Base-by-base conservation (phyloP, 2,888 invertebrate species). In the Drosophila gaucha region DNA sequence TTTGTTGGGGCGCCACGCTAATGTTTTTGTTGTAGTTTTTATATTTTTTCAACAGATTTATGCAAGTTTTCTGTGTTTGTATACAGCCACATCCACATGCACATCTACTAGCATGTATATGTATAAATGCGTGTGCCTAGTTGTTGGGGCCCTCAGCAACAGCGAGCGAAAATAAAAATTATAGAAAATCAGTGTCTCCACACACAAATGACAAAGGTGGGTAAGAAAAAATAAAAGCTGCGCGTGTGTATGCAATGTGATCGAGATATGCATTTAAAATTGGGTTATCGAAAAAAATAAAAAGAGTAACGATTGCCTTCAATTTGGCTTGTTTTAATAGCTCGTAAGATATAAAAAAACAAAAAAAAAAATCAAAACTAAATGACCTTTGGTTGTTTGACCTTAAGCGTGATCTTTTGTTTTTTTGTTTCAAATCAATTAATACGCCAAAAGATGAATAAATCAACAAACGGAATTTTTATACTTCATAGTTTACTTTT, bases 41-140 rank as follows among this genome's bases (percentile, higher is more conserved):
- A 56, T 63, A 65, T 65, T 56, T 74, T 71, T 72, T 65, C 44
- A 72, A 65, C 65, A 76, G 70, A 83, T 86, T 75, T 86, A 80
- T 84, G 85, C 85, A 84, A 69, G 76, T 71, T 74, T 65, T 67
- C 47, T 67, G 46, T 39, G 39, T 41, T 59, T 59, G 33, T 58
- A 46, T 47, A 54, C 14, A 30, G 33, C 55, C 6, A 12, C 20
- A 57, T 31, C 22, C n/a, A 55, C 33, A 46, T 46, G 46, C 20
- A 55, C 24, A 39, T 33, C 18, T 35, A 31, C 10, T 28, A 35
- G 24, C 4, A 16, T 51, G 22, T 33, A 12, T 43, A 14, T 38
- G 22, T 56, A 20, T 31, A 12, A 24, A 36, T 44, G 6, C 41
- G 47, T 65, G 43, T 49, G 12, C 60, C 58, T 31, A 44, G 39